Percentiles rank a stretch among this genome's conserved stretches.
Conservation (phyloP, 1,140 invertebrate species). For the Drosophila pachea region DNA sequence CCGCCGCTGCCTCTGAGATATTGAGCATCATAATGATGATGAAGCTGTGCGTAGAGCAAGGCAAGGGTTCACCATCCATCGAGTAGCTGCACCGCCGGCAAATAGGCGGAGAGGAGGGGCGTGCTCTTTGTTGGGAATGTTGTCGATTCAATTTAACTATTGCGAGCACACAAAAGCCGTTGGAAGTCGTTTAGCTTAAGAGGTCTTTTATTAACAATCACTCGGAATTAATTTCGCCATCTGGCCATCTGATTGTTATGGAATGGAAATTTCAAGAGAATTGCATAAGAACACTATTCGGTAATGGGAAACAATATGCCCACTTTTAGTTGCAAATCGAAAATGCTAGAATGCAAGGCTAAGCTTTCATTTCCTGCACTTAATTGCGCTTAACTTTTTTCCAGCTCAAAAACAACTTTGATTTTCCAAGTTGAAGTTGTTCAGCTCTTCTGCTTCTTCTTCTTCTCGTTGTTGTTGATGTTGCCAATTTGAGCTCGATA, state of each 20-base stretch:
- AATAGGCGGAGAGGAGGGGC: conserved; percentile 10
- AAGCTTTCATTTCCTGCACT: conserved; percentile 72
- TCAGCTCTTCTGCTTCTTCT: conserved; percentile 6
- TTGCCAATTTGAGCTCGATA: conserved; percentile 53
- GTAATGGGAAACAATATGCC: no score
- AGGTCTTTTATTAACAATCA: conserved; percentile 65
- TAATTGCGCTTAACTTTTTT: conserved; percentile 64
- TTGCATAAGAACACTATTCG: not conserved
- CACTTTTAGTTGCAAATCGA: no score
- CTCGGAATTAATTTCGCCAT: conserved; percentile 68
- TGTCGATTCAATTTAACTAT: conserved; percentile 76
- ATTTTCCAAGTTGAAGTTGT: conserved; percentile 3
- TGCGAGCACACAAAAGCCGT: conserved; percentile 52
- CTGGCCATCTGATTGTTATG: conserved; percentile 36
- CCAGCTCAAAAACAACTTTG: conserved; percentile 43
- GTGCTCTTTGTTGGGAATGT: conserved; percentile 68
- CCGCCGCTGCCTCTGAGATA: conserved; percentile 43
- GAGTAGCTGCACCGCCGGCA: not conserved
- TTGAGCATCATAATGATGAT: conserved; percentile 75
- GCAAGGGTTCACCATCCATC: conserved; percentile 47
- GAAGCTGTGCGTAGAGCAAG: conserved; percentile 56
- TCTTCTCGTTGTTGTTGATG: conserved; percentile 15
- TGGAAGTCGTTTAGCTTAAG: conserved; percentile 54
- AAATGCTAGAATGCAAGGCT: conserved; percentile 38
- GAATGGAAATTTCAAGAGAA: not conserved